phyloP scores from a whole-genome alignment of 2,113 vertebrate species.

The Lipophrys pholis region DNA sequence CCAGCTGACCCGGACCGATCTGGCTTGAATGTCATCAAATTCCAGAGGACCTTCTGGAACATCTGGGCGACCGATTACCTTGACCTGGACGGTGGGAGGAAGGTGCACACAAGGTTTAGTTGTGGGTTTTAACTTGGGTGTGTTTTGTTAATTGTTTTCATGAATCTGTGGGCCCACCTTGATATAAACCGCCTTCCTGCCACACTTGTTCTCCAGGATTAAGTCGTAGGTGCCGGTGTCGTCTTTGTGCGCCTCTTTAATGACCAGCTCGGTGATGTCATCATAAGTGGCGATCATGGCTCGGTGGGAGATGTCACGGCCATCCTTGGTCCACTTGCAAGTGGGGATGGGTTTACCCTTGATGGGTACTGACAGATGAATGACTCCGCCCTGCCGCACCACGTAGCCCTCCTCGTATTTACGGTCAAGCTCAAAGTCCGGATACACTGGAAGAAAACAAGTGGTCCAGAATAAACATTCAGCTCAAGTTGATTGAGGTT shows the following conservation, averaged over 20 bases:
- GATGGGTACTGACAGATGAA: constrained; percentile 94
- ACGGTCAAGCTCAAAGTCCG: constrained; percentile 92
- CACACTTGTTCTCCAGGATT: constrained; percentile 97
- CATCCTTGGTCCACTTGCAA: constrained; percentile 99
- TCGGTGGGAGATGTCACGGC: constrained; percentile 92
- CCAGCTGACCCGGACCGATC: constrained; percentile 97
- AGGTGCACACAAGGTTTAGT: background rate
- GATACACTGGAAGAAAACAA: constrained; percentile 86
- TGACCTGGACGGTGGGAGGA: constrained; percentile 73
- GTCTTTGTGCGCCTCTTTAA: constrained; percentile 95
- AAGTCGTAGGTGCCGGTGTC: constrained; percentile 97
- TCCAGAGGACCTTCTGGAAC: constrained; percentile 96
- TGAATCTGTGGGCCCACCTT: constrained; percentile 77
- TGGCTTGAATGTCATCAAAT: constrained; percentile 96
- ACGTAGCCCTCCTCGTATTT: constrained; percentile 94
- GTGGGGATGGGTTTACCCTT: constrained; percentile 96
- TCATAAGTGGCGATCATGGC: constrained; percentile 97
- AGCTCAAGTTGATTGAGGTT: no score
- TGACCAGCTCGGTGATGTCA: constrained; percentile 95
- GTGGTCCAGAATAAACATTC: no score
- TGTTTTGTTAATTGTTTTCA: background rate
- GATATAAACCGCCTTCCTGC: constrained; percentile 96
- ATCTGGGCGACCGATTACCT: constrained; percentile 96
- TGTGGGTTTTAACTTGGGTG: background rate
- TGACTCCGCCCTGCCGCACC: constrained; percentile 95